phyloP scores from a whole-genome alignment of 1,140 invertebrate species.

The Thalassaphorura encarpata region DNA sequence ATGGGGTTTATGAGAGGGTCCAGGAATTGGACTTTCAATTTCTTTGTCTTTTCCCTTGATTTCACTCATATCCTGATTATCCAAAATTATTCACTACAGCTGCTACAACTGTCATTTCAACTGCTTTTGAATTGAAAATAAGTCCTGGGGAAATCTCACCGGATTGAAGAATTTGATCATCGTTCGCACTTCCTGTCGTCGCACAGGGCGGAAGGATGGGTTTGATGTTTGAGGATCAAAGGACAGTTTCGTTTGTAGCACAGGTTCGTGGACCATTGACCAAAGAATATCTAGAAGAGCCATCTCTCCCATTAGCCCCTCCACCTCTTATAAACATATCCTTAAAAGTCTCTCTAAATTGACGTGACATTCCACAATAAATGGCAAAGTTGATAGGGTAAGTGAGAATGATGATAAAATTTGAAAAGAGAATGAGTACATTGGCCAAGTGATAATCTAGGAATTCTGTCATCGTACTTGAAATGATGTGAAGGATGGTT shows the following conservation, averaged over 20 bases:
- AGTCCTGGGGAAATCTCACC: background rate
- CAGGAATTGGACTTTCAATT: too few relatives aligned
- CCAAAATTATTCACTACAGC: too few relatives aligned
- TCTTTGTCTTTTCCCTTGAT: background rate
- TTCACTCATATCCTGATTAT: background rate
- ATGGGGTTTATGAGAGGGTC: too few relatives aligned
- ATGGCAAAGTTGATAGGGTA: constrained; percentile 93
- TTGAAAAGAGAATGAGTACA: constrained; percentile 71
- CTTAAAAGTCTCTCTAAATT: constrained; percentile 88
- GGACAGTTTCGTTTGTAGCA: constrained; percentile 68
- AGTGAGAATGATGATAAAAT: constrained; percentile 81
- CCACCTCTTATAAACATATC: constrained; percentile 66
- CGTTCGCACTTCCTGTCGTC: background rate
- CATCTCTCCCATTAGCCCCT: constrained; percentile 39
- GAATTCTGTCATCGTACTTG: constrained; percentile 46
- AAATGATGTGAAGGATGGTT: constrained; percentile 72
- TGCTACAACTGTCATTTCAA: background rate
- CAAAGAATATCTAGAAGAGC: constrained; percentile 60
- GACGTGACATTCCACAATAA: constrained; percentile 88
- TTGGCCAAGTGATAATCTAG: constrained; percentile 66
- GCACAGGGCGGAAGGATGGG: too few relatives aligned
- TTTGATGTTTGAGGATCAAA: constrained; percentile 34
- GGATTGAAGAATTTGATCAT: background rate
- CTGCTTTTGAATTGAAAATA: background rate
- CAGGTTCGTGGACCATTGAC: constrained; percentile 63